Evolutionary conservation across 2,113 vertebrate species (phyloP), one percentile per base, ranked within the genome.

Genomic region (Neotoma lepida): DNA sequence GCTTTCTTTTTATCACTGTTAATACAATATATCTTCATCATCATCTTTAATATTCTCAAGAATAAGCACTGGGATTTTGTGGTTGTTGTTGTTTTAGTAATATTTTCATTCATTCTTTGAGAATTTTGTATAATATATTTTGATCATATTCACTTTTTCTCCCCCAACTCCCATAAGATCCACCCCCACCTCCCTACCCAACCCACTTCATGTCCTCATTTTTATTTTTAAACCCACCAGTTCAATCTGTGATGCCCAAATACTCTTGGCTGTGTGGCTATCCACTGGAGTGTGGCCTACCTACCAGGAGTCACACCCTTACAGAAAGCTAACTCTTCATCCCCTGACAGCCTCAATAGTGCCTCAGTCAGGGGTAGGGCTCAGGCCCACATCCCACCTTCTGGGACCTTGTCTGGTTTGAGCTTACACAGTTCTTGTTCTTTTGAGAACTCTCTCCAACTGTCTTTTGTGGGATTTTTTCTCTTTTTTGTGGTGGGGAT

Each of bases 1-100:
- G 15, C n/a, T 88, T 94, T 64, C 64, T 94, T 94, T 94, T 91
- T 44, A 81, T 89, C 94, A 70, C 63, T 77, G 7, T 95, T 56
- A 80, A 15, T 76, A 78, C 84, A 51, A 5, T 85, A 64, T 64
- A 86, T 51, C 26, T 63, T 74, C 15, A 30, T 86, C 70, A 66
- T 64, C 63, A 54, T n/a, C 26, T 64, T n/a, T 41, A 76, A 86
- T 49, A 35, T 54, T 86, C 18, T 35, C 58, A 64, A 44, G 17
- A 51, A 33, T 74, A 30, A 2, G 35, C 35, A 39, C 33, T n/a
- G 3, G n/a, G 39, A 64, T 49, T 66, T 44, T 44, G 51, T 61
- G n/a, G 7, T 41, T 8, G 81, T 63, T 44, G 13, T 63, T 12
- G 6, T 44, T 14, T 84, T 17, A 9, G 17, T 71, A 71, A 51